Conservation (phyloP, 2,113 vertebrate species). For the Scomber colias region DNA sequence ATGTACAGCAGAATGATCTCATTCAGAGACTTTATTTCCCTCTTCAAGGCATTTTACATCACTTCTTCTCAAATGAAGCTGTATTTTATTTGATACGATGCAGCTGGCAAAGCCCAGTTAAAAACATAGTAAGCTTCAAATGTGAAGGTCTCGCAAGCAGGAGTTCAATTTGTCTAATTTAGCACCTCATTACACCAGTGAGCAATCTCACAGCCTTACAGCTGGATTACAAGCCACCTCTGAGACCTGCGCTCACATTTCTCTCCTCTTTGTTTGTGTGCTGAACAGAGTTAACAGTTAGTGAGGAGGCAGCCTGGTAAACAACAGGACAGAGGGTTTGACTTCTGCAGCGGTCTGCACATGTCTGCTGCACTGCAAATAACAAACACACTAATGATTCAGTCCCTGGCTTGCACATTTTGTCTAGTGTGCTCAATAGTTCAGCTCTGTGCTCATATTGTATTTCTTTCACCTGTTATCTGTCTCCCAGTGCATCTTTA, state of each 20-base stretch:
- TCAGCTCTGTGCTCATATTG: no score
- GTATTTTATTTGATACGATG: constrained; percentile 13
- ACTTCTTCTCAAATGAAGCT: constrained; percentile 9
- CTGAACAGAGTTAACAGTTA: background rate
- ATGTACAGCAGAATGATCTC: background rate
- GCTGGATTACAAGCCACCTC: constrained; percentile 1
- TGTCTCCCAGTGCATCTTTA: no score
- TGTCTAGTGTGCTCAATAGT: no score
- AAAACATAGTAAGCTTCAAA: background rate
- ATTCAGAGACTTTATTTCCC: constrained; percentile 7
- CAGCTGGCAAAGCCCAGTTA: background rate
- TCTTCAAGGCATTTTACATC: background rate
- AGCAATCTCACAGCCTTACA: background rate
- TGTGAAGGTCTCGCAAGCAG: background rate
- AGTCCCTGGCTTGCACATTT: no score
- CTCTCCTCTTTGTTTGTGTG: background rate
- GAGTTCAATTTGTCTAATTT: constrained; percentile 39
- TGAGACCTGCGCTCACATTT: background rate
- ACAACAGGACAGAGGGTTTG: background rate
- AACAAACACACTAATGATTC: no score
- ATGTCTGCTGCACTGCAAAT: background rate
- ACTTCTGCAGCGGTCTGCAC: background rate
- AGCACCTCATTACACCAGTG: constrained; percentile 35
- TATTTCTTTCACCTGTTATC: no score
- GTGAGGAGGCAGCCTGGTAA: background rate